These are phyloP conservation scores for Elgonia sp. DNA, from an alignment of 2,888 invertebrate species.

Conservation along the genomic window DNA sequence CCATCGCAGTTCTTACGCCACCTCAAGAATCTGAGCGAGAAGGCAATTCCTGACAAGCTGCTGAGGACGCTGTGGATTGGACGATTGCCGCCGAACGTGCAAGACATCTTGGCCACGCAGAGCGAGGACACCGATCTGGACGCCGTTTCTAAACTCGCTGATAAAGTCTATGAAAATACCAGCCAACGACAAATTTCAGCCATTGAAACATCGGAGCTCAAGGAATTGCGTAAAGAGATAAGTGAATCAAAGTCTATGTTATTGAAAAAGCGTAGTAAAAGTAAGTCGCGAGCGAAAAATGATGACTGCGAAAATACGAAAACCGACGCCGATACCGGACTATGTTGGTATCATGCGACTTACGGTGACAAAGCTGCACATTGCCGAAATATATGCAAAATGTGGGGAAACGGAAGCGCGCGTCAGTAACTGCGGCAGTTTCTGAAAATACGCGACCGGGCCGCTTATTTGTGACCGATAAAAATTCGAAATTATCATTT, in stretches of 20 bases:
- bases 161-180: slow-evolving; percentile 23
- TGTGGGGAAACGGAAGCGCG: no score
- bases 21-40: background rate
- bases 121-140: slow-evolving; percentile 43
- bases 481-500: no score
- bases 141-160: slow-evolving; percentile 68
- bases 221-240: background rate
- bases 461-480: no score
- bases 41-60: background rate
- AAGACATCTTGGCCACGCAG: slow-evolving; percentile 70
- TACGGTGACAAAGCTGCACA: no score
- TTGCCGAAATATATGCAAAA: no score
- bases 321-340: no score
- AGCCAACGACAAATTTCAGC: background rate
- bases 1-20: slow-evolving; percentile 13
- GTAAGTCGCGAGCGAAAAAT: no score
- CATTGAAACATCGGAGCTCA: background rate
- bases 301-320: no score
- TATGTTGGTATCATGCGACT: no score
- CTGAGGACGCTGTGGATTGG: slow-evolving; percentile 38
- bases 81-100: slow-evolving; percentile 32
- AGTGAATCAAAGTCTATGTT: background rate
- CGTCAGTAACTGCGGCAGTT: no score
- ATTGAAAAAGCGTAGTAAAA: background rate
- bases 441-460: no score